Percentiles rank a stretch among this genome's conserved stretches.
phyloP scores from a whole-genome alignment of 1,140 invertebrate genomes.

The Andrena cerasifolii region DNA sequence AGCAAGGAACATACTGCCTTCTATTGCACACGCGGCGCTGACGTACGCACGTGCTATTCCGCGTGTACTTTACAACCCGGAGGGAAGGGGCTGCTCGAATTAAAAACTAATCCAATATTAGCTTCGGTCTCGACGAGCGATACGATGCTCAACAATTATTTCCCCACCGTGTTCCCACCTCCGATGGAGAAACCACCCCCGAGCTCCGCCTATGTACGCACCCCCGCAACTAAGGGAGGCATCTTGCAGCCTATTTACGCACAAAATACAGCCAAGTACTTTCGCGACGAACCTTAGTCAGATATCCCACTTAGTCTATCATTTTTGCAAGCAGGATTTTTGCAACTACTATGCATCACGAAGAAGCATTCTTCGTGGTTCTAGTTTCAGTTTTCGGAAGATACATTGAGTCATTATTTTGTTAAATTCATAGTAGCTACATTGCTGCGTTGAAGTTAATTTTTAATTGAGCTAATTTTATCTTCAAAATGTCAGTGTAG shows the following conservation, averaged over 20 bases:
- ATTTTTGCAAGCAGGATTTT: too few relatives aligned
- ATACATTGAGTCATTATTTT: too few relatives aligned
- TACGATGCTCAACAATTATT: conserved; percentile 59
- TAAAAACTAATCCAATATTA: conserved; percentile 77
- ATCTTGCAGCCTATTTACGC: conserved; percentile 6
- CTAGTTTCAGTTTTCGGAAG: too few relatives aligned
- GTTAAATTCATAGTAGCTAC: too few relatives aligned
- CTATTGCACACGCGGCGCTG: not conserved
- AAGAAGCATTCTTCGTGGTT: too few relatives aligned
- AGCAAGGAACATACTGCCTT: not conserved
- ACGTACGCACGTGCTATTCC: not conserved
- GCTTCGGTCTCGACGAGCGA: conserved; percentile 56
- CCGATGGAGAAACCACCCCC: conserved; percentile 9
- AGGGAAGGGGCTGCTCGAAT: conserved; percentile 56
- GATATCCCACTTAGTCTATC: not conserved
- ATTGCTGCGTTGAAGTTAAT: too few relatives aligned
- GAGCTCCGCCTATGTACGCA: not conserved
- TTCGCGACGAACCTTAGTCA: not conserved
- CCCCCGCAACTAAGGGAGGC: not conserved
- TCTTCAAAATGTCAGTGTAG: too few relatives aligned
- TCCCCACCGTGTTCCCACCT: conserved; percentile 4
- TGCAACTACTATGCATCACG: too few relatives aligned
- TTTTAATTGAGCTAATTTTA: too few relatives aligned
- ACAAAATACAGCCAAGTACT: not conserved
- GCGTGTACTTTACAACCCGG: conserved; percentile 4